A percentile compares a stretch with the other conserved stretches of the same genome.
phyloP scores from a whole-genome alignment of 2,113 vertebrate genomes.

The Solenodon paradoxus region DNA sequence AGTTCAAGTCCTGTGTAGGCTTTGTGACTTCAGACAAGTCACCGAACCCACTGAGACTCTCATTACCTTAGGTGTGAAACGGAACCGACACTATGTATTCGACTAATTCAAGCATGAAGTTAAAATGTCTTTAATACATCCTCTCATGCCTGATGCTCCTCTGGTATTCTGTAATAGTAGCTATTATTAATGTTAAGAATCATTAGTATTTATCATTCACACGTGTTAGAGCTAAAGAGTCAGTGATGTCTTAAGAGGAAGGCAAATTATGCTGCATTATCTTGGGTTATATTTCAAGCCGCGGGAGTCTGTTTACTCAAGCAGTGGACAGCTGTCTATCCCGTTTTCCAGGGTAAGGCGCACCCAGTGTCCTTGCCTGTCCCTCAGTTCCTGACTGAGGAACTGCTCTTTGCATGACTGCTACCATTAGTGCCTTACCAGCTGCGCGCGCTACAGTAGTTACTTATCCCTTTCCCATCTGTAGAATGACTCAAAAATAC shows the following conservation, averaged over 20 bases:
- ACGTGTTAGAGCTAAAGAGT: neutral
- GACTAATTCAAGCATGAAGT: neutral
- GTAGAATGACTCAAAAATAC: neutral
- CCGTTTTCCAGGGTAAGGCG: neutral
- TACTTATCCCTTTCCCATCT: neutral
- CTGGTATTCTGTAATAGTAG: neutral
- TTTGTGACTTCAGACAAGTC: neutral
- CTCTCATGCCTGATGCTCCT: neutral
- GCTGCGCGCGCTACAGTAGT: neutral
- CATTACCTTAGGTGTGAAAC: neutral
- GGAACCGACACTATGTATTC: neutral
- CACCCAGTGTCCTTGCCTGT: neutral
- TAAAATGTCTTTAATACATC: neutral
- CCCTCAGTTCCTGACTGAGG: neutral
- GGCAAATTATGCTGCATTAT: neutral
- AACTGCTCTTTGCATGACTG: neutral
- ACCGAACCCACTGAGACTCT: neutral
- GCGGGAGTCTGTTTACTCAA: neutral
- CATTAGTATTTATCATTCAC: too few relatives aligned
- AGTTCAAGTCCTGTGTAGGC: neutral
- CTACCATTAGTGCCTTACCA: neutral
- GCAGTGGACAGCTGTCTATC: neutral
- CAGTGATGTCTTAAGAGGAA: neutral
- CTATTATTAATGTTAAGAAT: neutral
- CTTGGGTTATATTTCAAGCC: neutral